Percentiles rank a stretch among this genome's conserved stretches.
Conservation (phyloP, 2,797 vertebrate genomes). For the Zenarchopterus dispar region DNA sequence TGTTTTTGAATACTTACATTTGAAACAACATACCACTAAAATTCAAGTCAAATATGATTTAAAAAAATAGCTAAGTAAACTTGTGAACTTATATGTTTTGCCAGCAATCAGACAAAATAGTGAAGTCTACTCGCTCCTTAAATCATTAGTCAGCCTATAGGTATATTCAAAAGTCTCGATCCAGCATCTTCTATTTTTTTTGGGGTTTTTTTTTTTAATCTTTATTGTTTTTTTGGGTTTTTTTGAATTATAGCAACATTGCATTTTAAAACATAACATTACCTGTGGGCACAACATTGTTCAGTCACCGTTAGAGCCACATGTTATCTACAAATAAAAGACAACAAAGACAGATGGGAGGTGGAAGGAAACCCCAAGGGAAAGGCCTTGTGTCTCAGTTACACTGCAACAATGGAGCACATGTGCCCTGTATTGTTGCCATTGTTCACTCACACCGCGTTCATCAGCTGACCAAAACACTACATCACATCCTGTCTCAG, state of each 20-base stretch:
- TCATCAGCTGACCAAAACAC: slow-evolving; percentile 72
- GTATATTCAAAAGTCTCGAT: too few relatives aligned
- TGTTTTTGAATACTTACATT: too few relatives aligned
- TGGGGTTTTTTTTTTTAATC: too few relatives aligned
- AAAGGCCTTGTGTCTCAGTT: slow-evolving; percentile 78
- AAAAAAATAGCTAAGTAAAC: too few relatives aligned
- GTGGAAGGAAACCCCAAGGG: slow-evolving; percentile 58
- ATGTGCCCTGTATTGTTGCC: slow-evolving; percentile 61
- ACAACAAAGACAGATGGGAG: slow-evolving; percentile 71
- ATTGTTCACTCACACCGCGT: slow-evolving; percentile 67
- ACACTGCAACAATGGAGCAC: slow-evolving; percentile 76
- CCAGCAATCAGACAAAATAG: too few relatives aligned
- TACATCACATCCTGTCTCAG: slow-evolving; percentile 69
- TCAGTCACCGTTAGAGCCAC: slow-evolving; percentile 56
- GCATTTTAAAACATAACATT: slow-evolving; percentile 46
- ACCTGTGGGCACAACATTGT: slow-evolving; percentile 41
- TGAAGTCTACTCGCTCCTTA: too few relatives aligned
- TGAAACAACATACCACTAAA: too few relatives aligned
- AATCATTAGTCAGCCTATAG: too few relatives aligned
- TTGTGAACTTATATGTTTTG: too few relatives aligned
- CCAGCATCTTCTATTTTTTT: too few relatives aligned
- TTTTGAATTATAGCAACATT: background rate
- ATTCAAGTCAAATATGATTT: too few relatives aligned
- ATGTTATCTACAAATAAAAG: slow-evolving; percentile 59
- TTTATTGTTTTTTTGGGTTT: too few relatives aligned